Percentiles rank a stretch among this genome's conserved stretches.
Evolutionary conservation across 2,113 vertebrate genomes (phyloP).

Genomic region (Camelus bactrianus): DNA sequence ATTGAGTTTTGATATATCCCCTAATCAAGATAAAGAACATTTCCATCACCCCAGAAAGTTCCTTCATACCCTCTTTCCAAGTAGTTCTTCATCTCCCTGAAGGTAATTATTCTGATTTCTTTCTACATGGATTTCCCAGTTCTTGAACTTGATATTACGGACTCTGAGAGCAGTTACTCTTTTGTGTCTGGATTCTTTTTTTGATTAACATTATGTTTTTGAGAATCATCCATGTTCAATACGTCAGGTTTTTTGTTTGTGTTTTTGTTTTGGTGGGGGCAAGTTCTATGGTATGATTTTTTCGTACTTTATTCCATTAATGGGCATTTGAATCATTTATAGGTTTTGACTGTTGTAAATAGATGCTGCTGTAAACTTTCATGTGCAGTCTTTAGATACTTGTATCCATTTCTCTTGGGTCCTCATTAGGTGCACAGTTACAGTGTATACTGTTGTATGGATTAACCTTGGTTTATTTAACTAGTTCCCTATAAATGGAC

Average conservation of each 20-base stretch:
- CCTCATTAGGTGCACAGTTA: background rate
- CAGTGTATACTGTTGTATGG: background rate
- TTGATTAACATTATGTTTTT: background rate
- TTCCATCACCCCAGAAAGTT: background rate
- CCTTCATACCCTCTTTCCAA: background rate
- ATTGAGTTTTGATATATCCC: background rate
- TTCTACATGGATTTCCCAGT: background rate
- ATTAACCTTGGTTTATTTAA: background rate
- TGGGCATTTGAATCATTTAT: background rate
- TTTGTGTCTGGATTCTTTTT: background rate
- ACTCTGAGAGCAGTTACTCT: background rate
- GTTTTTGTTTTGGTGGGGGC: too few species aligned
- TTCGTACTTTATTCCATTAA: background rate
- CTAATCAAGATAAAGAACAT: background rate
- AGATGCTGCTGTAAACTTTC: background rate
- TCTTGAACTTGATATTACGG: background rate
- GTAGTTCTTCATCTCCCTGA: background rate
- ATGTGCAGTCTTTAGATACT: background rate
- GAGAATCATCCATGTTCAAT: background rate
- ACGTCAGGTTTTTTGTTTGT: background rate
- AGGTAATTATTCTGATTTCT: background rate
- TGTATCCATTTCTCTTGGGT: background rate
- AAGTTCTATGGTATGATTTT: background rate
- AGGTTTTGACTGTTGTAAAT: background rate
- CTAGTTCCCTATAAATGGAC: background rate